A percentile compares a stretch with the other conserved stretches of the same genome.
These are phyloP conservation scores for Neodon shergylaensis DNA, from an alignment of 2,113 vertebrate genomes.

Conservation along the genomic window DNA sequence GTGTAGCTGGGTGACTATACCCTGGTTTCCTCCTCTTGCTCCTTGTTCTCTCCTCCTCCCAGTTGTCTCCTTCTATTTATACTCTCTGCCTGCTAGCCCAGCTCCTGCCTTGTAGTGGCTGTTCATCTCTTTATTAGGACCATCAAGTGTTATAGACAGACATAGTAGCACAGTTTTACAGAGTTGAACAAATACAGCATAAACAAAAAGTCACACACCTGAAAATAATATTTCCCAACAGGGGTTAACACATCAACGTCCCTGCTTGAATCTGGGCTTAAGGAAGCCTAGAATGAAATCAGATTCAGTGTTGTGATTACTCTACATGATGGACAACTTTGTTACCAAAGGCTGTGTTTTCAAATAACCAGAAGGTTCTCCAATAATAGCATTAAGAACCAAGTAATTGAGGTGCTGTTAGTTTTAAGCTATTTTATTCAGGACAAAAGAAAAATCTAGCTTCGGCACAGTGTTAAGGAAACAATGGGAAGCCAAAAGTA, in stretches of 20 bases:
- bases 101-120: no score
- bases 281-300: background rate
- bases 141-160: no score
- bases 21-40: no score
- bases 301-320: background rate
- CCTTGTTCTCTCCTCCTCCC: no score
- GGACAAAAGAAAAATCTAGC: background rate
- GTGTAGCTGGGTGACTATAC: no score
- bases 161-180: no score
- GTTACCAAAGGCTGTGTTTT: background rate
- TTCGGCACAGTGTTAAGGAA: slow-evolving; percentile 17
- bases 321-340: background rate
- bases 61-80: no score
- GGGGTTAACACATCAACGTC: fast-evolving
- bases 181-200: no score
- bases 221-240: no score
- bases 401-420: background rate
- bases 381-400: background rate
- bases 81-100: no score
- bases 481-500: slow-evolving; percentile 4
- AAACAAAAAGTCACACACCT: no score
- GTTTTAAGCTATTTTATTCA: background rate
- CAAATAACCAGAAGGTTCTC: background rate
- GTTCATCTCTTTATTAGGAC: no score
- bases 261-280: background rate